Conservation (phyloP, 2,888 invertebrate genomes). For the Phengaris alcon region DNA sequence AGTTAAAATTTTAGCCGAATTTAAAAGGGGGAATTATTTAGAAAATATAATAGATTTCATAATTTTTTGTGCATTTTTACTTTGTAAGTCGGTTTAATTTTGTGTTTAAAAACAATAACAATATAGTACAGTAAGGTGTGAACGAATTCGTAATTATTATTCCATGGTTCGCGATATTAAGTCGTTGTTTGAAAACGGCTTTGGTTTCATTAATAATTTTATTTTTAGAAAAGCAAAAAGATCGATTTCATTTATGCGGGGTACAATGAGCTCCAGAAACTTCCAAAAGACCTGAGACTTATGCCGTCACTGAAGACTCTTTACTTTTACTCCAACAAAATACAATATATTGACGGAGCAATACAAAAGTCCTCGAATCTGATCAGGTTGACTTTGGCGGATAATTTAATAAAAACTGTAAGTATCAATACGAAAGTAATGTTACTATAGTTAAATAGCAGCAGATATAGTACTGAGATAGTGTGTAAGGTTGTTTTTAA, state of each 20-base stretch:
- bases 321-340: constrained; percentile 85
- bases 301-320: constrained; percentile 84
- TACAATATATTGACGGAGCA: constrained; percentile 85
- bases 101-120: too few species aligned
- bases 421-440: constrained; percentile 43
- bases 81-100: too few species aligned
- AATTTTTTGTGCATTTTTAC: too few species aligned
- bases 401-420: constrained; percentile 87
- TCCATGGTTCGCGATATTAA: too few species aligned
- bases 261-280: constrained; percentile 83
- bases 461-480: too few species aligned
- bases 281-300: constrained; percentile 85
- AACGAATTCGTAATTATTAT: too few species aligned
- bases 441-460: too few species aligned
- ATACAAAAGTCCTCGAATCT: constrained; percentile 84
- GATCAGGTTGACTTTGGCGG: constrained; percentile 83
- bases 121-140: too few species aligned
- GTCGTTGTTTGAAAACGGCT: background rate
- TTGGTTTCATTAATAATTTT: background rate
- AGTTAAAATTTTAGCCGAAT: too few species aligned
- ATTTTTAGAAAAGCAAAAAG: constrained; percentile 78
- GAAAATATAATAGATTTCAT: too few species aligned
- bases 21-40: too few species aligned
- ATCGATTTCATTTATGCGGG: constrained; percentile 85
- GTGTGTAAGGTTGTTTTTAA: too few species aligned